phyloP scores from a whole-genome alignment of 2,797 vertebrate genomes.

The Salarias fasciatus region DNA sequence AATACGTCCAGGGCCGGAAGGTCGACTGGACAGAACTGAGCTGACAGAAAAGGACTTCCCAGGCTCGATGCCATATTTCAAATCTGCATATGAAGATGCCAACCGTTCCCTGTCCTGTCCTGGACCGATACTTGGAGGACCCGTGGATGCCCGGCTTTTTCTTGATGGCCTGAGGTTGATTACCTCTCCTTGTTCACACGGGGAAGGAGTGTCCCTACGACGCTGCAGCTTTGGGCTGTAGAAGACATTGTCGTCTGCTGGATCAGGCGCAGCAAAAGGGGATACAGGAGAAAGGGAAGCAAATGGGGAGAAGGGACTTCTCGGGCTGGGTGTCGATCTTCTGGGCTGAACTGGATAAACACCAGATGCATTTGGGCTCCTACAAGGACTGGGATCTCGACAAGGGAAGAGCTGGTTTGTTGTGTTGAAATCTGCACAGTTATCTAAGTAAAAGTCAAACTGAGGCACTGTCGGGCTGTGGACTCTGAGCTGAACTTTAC shows the following conservation, averaged over 20 bases:
- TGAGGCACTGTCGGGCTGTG: conserved; percentile 29
- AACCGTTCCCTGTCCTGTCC: conserved; percentile 39
- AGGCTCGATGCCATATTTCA: conserved; percentile 82
- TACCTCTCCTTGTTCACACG: conserved; percentile 60
- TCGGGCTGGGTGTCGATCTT: conserved; percentile 62
- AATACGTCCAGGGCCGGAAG: conserved; percentile 80
- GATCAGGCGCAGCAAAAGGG: conserved; percentile 58
- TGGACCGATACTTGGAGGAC: conserved; percentile 50
- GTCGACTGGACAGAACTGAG: conserved; percentile 78
- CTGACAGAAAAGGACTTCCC: conserved; percentile 80
- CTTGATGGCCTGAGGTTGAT: conserved; percentile 48
- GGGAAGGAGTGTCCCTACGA: conserved; percentile 60
- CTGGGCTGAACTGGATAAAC: conserved; percentile 48
- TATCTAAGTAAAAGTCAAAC: conserved; percentile 42
- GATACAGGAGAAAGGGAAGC: conserved; percentile 67
- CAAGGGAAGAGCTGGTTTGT: conserved; percentile 40
- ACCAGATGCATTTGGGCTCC: conserved; percentile 31
- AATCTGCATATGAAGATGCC: conserved; percentile 74
- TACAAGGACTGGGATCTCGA: conserved; percentile 51
- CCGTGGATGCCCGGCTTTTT: conserved; percentile 60
- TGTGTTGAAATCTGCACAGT: conserved; percentile 36
- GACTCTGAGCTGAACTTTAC: conserved; percentile 27
- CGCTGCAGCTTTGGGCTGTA: conserved; percentile 73
- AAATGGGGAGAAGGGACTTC: conserved; percentile 73
- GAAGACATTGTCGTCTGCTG: conserved; percentile 77